Conservation (phyloP, 2,888 invertebrate species). For the Yponomeuta evonymella region DNA sequence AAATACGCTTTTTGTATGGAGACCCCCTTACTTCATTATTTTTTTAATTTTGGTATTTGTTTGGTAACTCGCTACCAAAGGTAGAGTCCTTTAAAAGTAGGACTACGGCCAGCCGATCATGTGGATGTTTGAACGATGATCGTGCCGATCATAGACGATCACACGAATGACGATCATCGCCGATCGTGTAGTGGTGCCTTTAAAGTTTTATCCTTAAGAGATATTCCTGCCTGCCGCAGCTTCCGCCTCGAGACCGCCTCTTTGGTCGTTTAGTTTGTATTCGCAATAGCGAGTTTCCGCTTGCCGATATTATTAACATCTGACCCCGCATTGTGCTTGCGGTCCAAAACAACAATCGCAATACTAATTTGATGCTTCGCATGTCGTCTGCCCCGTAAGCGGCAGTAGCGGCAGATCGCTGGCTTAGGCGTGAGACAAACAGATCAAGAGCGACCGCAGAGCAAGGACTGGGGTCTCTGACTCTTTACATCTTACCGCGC, state of each 20-base stretch:
- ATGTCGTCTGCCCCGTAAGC: not conserved
- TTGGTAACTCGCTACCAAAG: no score
- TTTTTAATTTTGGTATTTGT: no score
- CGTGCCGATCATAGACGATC: no score
- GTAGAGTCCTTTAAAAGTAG: no score
- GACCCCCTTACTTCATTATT: no score
- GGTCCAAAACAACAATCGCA: slow-evolving; percentile 7
- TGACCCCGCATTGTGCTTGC: slow-evolving; percentile 51
- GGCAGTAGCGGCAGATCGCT: not conserved
- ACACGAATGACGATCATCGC: not conserved
- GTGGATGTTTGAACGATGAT: no score
- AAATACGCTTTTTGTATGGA: no score
- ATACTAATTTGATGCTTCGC: slow-evolving; percentile 11
- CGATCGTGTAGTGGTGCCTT: not conserved
- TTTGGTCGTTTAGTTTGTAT: slow-evolving; percentile 58
- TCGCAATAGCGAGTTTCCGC: slow-evolving; percentile 64
- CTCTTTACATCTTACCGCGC: no score
- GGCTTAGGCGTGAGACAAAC: no score
- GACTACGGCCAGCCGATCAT: no score
- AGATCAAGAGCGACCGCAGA: no score
- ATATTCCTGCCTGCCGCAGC: slow-evolving; percentile 26
- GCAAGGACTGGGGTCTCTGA: no score
- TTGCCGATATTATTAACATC: slow-evolving; percentile 68
- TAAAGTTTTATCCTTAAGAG: not conserved
- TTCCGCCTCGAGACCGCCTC: slow-evolving; percentile 49